Base-by-base conservation (phyloP, 2,888 invertebrate genomes). In the Protonemura montana region DNA sequence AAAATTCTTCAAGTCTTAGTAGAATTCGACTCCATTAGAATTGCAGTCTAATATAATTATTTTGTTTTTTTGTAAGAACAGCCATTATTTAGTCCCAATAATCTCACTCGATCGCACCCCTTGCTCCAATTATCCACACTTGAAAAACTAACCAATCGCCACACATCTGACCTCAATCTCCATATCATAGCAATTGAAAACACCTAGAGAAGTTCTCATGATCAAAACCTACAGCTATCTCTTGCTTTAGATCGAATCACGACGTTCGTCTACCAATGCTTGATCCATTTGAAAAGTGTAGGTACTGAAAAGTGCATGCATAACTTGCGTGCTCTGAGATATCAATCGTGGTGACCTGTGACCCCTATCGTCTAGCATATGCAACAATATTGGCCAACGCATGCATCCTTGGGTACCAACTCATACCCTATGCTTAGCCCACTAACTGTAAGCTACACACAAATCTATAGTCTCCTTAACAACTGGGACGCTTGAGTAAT, bases 31-130 rank as follows among this genome's bases (percentile, higher is more conserved):
- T 90, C 90, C 91, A 91, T 91, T 91, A 94, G 93, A 94, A 92
- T 94, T 94, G 93, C 94, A 94, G 93, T 94, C 93, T 94, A 92
- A 93, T 90, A 91, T 93, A 93, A 93, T 93, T 89, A 88, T n/a
- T n/a, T n/a, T n/a, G n/a, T n/a, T n/a, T n/a, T n/a, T n/a, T n/a
- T n/a, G n/a, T n/a, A 35, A 35, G 35, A 35, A 3, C 35, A 6
- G 35, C 5, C 3, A 35, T 35, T 10, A 35, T 35, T 35, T 10
- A 35, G n/a, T n/a, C 35, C 3, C 10, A 6, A 35, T 35, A 3
- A 35, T 35, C 35, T 3, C 35, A 35, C 5, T 10, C 35, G 10
- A 10, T 35, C n/a, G 10, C 35, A 35, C 35, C 35, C 35, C 10
- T 35, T 10, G 35, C 35, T 35, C 35, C 59, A 59, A 59, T 59